phyloP scores from a whole-genome alignment of 2,113 vertebrate species.

The Podilymbus podiceps region DNA sequence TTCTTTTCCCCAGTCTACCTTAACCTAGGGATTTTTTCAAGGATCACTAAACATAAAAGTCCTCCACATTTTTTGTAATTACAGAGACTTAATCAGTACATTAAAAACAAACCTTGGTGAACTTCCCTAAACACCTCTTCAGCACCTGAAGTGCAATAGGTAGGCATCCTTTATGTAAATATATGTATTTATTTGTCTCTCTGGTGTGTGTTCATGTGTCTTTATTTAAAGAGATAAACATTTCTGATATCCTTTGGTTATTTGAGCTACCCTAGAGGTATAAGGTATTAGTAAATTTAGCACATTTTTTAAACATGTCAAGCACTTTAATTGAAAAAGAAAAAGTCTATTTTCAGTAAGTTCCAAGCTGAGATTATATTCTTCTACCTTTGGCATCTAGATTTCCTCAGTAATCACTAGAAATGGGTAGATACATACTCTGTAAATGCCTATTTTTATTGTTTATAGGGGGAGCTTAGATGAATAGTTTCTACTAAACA shows the following conservation, averaged over 20 bases:
- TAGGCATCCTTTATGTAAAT: background rate
- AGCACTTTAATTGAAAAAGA: background rate
- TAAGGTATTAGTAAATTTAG: background rate
- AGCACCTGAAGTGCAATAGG: background rate
- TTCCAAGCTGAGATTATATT: background rate
- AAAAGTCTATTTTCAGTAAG: background rate
- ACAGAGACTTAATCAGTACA: background rate
- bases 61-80: background rate
- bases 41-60: background rate
- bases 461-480: background rate
- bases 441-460: background rate
- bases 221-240: background rate
- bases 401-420: background rate
- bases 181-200: background rate
- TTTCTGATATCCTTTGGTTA: background rate
- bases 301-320: background rate
- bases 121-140: background rate
- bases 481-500: background rate
- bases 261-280: background rate
- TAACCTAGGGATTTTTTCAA: background rate
- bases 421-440: background rate
- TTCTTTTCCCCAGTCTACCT: background rate
- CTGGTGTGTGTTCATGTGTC: background rate
- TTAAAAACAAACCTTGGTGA: background rate
- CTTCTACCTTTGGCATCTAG: background rate